Conservation (phyloP, 2,113 vertebrate species). For the Hydropotes inermis region DNA sequence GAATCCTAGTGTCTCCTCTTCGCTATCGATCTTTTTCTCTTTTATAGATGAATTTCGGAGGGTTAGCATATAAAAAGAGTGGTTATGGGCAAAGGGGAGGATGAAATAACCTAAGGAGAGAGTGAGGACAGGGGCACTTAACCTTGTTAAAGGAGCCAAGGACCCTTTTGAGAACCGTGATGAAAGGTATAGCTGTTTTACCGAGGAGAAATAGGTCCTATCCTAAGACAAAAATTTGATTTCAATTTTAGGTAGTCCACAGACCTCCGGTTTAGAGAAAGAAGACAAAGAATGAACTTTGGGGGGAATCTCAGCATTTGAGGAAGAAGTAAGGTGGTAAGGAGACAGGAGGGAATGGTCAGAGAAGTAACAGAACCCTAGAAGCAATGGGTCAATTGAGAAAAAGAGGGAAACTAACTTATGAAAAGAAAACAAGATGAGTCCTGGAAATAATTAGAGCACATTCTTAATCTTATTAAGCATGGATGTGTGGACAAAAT, state of each 20-base stretch:
- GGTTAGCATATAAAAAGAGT: not conserved
- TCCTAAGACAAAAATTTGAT: not conserved
- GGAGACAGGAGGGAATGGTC: not conserved
- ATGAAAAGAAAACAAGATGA: not conserved
- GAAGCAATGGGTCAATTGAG: not conserved
- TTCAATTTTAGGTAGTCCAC: constrained; percentile 26
- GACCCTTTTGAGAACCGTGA: not conserved
- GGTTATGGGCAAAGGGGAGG: not conserved
- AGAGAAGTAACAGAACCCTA: not conserved
- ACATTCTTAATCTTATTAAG: not conserved
- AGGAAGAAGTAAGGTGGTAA: not conserved
- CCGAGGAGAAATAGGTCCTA: not conserved
- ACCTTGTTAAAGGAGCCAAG: not conserved
- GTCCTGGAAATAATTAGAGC: not conserved
- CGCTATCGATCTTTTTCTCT: not conserved
- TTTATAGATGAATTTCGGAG: not conserved
- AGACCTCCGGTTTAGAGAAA: not conserved
- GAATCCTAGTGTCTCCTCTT: not conserved
- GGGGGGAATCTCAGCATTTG: not conserved
- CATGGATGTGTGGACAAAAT: not conserved
- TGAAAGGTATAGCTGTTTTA: constrained; percentile 7
- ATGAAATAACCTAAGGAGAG: not conserved
- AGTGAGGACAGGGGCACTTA: not conserved
- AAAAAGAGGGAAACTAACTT: not conserved
- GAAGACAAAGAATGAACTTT: not conserved